Conservation (phyloP, 2,888 invertebrate species). For the Spisula subtruncata region DNA sequence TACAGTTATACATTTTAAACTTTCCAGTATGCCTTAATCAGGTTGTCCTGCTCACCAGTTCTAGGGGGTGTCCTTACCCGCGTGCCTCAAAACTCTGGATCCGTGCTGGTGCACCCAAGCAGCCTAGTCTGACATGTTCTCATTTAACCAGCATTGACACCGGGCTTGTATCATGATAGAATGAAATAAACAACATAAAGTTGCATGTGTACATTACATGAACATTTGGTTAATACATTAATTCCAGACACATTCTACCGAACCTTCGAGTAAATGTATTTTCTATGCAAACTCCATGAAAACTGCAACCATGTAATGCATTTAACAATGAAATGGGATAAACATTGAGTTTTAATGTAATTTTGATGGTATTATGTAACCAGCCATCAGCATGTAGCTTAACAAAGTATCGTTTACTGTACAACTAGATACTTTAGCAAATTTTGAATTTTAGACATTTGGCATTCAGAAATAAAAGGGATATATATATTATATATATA, state of each 20-base stretch:
- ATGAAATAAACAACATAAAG: not conserved
- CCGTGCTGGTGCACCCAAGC: too few species aligned
- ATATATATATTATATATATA: too few species aligned
- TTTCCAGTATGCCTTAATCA: too few species aligned
- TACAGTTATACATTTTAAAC: too few species aligned
- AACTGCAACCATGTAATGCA: not conserved
- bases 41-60: too few species aligned
- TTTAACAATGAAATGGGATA: conserved; percentile 11
- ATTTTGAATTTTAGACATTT: too few species aligned
- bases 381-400: too few species aligned
- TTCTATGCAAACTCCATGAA: not conserved
- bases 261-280: not conserved
- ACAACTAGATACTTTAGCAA: too few species aligned
- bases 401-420: too few species aligned
- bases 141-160: not conserved
- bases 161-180: not conserved
- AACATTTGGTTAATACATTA: not conserved
- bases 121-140: not conserved
- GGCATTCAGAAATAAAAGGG: too few species aligned
- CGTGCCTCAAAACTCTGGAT: too few species aligned
- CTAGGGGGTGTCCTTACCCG: too few species aligned
- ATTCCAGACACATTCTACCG: not conserved
- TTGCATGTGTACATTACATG: not conserved
- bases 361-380: not conserved
- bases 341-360: conserved; percentile 10